Conservation (phyloP, 1,140 invertebrate genomes). For the Mya arenaria region DNA sequence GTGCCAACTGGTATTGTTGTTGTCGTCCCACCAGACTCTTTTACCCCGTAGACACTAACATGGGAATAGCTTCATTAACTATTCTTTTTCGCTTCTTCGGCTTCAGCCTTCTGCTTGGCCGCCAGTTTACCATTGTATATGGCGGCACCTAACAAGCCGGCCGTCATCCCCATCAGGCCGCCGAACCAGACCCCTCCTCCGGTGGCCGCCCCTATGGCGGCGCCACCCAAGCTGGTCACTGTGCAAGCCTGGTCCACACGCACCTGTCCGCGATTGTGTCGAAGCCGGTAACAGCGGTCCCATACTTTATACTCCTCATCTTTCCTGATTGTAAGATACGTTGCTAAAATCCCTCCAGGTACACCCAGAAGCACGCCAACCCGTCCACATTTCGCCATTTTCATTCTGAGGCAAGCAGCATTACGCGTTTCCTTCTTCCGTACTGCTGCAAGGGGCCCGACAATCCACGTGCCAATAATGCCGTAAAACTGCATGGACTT, state of each 20-base stretch:
- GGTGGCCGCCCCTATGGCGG: constrained; percentile 24
- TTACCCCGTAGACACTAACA: too few relatives aligned
- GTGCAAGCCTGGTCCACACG: constrained; percentile 43
- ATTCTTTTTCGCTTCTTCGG: background rate
- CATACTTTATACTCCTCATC: constrained; percentile 47
- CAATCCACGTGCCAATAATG: constrained; percentile 40
- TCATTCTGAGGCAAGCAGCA: constrained; percentile 21
- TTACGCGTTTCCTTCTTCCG: constrained; percentile 49
- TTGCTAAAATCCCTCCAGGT: constrained; percentile 27
- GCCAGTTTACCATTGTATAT: constrained; percentile 27
- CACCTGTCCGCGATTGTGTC: constrained; percentile 48
- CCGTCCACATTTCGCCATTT: constrained; percentile 46
- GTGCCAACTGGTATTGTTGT: too few relatives aligned
- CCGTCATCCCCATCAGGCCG: constrained; percentile 44
- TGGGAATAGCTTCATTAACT: too few relatives aligned
- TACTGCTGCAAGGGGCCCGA: constrained; percentile 44
- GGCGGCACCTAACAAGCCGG: constrained; percentile 24
- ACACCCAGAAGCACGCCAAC: constrained; percentile 47
- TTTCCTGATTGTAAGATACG: constrained; percentile 37
- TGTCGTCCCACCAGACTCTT: too few relatives aligned
- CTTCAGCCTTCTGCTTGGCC: background rate
- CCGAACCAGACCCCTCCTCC: constrained; percentile 52
- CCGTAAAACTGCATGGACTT: constrained; percentile 53
- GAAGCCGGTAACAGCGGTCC: constrained; percentile 58
- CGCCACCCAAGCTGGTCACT: constrained; percentile 22